phyloP scores from a whole-genome alignment of 2,888 invertebrate species.

The Melieria omissa region DNA sequence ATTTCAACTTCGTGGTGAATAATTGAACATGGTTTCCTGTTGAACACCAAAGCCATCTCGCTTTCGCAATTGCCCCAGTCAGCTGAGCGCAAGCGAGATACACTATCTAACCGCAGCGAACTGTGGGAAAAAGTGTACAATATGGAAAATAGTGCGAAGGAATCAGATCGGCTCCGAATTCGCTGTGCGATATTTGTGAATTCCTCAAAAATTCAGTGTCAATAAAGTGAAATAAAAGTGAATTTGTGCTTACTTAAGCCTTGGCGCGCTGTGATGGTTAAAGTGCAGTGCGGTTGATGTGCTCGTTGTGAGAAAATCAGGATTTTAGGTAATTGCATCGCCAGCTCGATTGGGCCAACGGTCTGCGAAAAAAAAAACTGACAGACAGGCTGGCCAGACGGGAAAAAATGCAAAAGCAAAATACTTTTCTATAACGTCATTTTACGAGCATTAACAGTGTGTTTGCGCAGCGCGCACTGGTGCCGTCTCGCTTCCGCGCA shows the following conservation, averaged over 20 bases:
- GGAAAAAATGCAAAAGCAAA: neutral
- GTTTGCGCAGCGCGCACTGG: slow-evolving; percentile 9
- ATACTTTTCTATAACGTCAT: slow-evolving; percentile 36
- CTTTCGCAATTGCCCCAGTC: neutral
- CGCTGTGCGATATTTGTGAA: neutral
- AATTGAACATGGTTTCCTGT: neutral
- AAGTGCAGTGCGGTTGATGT: neutral
- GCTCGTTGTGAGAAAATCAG: neutral
- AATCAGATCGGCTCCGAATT: neutral
- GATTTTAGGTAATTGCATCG: slow-evolving; percentile 17
- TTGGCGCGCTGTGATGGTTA: neutral
- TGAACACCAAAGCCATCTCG: neutral
- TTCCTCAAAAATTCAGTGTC: neutral
- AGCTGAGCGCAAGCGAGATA: neutral
- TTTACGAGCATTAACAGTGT: slow-evolving; percentile 8
- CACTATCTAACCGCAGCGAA: neutral
- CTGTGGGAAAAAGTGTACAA: slow-evolving; percentile 11
- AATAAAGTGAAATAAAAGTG: neutral
- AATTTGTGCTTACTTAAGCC: neutral
- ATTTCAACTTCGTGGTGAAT: neutral
- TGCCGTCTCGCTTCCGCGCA: slow-evolving; percentile 26
- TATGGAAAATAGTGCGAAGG: slow-evolving; percentile 19
- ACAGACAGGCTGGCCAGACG: neutral
- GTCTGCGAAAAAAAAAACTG: slow-evolving; percentile 29
- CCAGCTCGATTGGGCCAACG: neutral